A percentile compares a stretch with the other conserved stretches of the same genome.
These are phyloP conservation scores for Hesperia comma DNA, from an alignment of 2,888 invertebrate genomes.

Conservation along the genomic window DNA sequence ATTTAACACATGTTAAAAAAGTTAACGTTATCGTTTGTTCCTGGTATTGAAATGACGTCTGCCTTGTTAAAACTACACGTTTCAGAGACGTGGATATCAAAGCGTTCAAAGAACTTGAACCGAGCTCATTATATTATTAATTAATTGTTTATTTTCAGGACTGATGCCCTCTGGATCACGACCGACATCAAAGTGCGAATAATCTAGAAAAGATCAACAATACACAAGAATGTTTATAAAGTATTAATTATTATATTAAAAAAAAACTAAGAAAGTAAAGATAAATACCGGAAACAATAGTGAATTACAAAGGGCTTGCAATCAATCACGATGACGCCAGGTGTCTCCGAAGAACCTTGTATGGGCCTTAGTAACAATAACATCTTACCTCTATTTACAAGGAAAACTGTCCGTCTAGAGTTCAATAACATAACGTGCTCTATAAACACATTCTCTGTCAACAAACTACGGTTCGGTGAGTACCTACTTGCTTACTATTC, in stretches of 20 bases:
- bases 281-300: not conserved
- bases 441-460: conserved; percentile 83
- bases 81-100: too few relatives aligned
- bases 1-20: too few relatives aligned
- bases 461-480: conserved; percentile 85
- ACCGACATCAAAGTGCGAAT: not conserved
- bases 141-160: not conserved
- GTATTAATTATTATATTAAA: not conserved
- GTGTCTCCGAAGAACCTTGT: conserved; percentile 56
- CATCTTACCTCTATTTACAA: conserved; percentile 70
- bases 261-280: not conserved
- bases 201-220: not conserved
- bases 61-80: too few relatives aligned
- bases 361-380: conserved; percentile 69
- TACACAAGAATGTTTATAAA: not conserved
- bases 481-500: conserved; percentile 41
- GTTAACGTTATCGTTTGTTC: too few relatives aligned
- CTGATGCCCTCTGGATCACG: not conserved
- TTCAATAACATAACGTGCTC: conserved; percentile 87
- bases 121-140: too few relatives aligned
- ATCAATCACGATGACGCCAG: conserved; percentile 57
- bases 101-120: too few relatives aligned
- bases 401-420: conserved; percentile 86
- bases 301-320: not conserved
- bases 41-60: too few relatives aligned